These are phyloP conservation scores for Orchesellides sinensis DNA, from an alignment of 2,888 invertebrate species.

Conservation along the genomic window DNA sequence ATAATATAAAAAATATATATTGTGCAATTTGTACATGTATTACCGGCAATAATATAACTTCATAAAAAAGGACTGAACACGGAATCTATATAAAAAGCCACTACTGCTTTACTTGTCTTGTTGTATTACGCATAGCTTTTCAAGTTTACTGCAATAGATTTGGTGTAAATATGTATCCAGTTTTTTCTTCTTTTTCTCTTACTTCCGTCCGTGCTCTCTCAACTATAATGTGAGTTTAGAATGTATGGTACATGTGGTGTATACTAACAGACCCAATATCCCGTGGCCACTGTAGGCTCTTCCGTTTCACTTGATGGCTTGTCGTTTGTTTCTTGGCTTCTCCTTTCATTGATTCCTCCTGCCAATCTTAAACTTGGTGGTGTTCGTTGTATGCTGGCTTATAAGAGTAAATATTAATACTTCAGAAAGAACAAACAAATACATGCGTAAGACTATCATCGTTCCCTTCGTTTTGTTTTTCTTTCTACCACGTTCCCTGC, in stretches of 20 bases:
- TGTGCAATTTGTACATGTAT: constrained; percentile 44
- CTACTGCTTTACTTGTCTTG: background rate
- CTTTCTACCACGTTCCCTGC: background rate
- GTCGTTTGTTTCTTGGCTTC: constrained; percentile 40
- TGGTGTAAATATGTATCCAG: background rate
- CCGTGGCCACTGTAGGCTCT: constrained; percentile 50
- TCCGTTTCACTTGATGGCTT: constrained; percentile 56
- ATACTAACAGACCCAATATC: constrained; percentile 16
- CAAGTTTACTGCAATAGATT: background rate
- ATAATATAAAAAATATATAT: constrained; percentile 20
- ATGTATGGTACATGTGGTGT: background rate
- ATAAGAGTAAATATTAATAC: too few relatives aligned
- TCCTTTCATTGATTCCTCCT: constrained; percentile 10
- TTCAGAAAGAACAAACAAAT: background rate
- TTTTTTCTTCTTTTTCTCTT: background rate
- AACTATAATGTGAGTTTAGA: background rate
- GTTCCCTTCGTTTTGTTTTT: background rate
- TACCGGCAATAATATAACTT: background rate
- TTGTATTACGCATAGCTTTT: background rate
- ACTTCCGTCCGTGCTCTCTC: background rate
- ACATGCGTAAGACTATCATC: background rate
- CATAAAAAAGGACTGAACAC: background rate
- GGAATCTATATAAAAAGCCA: background rate
- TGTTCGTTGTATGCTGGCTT: background rate
- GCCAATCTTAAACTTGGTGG: background rate